Evolutionary conservation across 1,140 invertebrate genomes (phyloP).

Genomic region (Dinoponera quadriceps): DNA sequence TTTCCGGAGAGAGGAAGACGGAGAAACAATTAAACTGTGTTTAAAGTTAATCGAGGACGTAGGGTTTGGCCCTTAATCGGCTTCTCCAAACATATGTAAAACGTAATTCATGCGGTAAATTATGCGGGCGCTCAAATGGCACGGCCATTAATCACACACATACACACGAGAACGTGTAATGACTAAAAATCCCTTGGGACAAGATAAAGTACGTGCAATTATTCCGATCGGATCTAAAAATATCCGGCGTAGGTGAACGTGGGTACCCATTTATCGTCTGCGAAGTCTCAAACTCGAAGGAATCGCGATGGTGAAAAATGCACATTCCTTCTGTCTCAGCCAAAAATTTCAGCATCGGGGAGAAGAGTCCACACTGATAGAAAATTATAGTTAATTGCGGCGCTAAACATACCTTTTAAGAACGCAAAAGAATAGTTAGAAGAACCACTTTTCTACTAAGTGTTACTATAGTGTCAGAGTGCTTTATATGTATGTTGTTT

Average conservation of each 20-base stretch:
- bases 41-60: conserved; percentile 34
- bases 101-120: conserved; percentile 22
- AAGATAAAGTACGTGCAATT: conserved; percentile 41
- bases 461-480: too few relatives aligned
- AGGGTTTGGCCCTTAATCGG: neutral
- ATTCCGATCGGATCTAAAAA: conserved; percentile 11
- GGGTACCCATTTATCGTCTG: conserved; percentile 19
- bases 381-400: too few relatives aligned
- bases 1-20: neutral
- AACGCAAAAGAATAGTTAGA: too few relatives aligned
- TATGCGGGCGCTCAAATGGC: neutral
- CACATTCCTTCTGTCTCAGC: too few relatives aligned
- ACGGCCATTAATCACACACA: conserved; percentile 17
- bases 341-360: too few relatives aligned
- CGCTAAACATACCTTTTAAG: too few relatives aligned
- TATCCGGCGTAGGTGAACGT: conserved; percentile 2
- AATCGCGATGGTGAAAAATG: too few relatives aligned
- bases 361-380: too few relatives aligned
- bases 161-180: conserved; percentile 14
- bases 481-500: too few relatives aligned
- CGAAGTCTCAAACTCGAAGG: conserved; percentile 11
- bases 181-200: conserved; percentile 25
- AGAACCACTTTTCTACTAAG: too few relatives aligned
- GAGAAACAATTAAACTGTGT: conserved; percentile 47
- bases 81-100: conserved; percentile 17